Conservation (phyloP, 1,140 invertebrate species). For the Solenopsis fugax region DNA sequence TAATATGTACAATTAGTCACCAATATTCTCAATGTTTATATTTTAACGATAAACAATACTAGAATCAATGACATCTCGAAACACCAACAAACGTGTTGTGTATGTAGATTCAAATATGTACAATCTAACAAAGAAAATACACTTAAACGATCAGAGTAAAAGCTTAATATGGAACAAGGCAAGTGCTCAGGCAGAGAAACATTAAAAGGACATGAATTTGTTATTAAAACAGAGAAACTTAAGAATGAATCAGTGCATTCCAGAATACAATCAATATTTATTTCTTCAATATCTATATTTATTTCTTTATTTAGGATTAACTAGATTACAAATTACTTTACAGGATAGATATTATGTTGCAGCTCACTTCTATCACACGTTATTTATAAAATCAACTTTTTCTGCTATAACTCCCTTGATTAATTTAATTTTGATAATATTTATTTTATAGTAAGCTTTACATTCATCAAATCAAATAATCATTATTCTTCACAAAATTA, state of each 20-base stretch:
- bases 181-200: conserved; percentile 58
- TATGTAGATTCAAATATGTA: conserved; percentile 60
- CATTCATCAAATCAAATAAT: background rate
- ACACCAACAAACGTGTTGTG: conserved; percentile 71
- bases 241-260: conserved; percentile 51
- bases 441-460: background rate
- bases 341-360: background rate
- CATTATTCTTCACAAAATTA: background rate
- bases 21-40: conserved; percentile 2
- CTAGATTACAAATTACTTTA: background rate
- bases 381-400: background rate
- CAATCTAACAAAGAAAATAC: conserved; percentile 53
- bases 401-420: background rate
- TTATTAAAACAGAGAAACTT: conserved; percentile 47
- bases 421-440: background rate
- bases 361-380: background rate
- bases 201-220: conserved; percentile 17
- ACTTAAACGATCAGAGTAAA: conserved; percentile 50
- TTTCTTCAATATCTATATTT: background rate
- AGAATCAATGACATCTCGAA: conserved; percentile 47
- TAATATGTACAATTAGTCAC: background rate
- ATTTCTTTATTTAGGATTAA: background rate
- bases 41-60: conserved; percentile 6
- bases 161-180: conserved; percentile 33
- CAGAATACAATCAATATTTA: background rate